Base-by-base conservation (phyloP, 2,113 vertebrate species). In the Zingel zingel region DNA sequence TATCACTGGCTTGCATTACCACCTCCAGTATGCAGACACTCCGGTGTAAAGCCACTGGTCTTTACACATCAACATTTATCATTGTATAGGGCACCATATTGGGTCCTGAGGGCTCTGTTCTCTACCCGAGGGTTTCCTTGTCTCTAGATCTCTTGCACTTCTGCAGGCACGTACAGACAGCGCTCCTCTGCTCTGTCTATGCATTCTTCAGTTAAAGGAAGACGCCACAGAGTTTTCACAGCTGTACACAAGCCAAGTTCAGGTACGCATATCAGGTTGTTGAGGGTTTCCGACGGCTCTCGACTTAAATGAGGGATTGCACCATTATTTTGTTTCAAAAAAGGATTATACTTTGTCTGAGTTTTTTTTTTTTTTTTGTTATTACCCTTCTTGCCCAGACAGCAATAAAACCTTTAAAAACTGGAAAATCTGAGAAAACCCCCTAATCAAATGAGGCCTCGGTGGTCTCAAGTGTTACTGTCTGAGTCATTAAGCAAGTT, bases 121-220 rank as follows among this genome's bases (percentile, higher is more conserved):
- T 74, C 54, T 23, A 63, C 5, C 69, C 6, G 27, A 57, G 27
- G 1, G 36, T 15, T 27, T 64, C 25, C 39, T 67, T 25, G 14
- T 83, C 65, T 71, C 54, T 30, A 39, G 21, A 69, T 56, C 66
- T 48, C 19, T 67, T 21, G 4, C 45, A 27, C 13, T 33, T 27
- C 77, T 77, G 58, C 48, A 80, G 72, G 18, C 87, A 71, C 12
- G 56, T 77, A 69, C 77, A 84, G 78, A 79, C 77, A 91, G 30
- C 8, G 0, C 73, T 75, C 66, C 39, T 39, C 47, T 47, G 15
- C 39, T 39, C 39, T 47, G 18, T 66, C 54, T n/a, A 11, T 13
- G 5, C 77, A 85, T 89, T 91, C 74, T 64, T 85, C 12, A 53
- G 25, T 70, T 66, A 6, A 65, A 78, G 39, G n/a, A 23, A 76